phyloP scores from a whole-genome alignment of 2,888 invertebrate species.

The Ornithoptera priamus region DNA sequence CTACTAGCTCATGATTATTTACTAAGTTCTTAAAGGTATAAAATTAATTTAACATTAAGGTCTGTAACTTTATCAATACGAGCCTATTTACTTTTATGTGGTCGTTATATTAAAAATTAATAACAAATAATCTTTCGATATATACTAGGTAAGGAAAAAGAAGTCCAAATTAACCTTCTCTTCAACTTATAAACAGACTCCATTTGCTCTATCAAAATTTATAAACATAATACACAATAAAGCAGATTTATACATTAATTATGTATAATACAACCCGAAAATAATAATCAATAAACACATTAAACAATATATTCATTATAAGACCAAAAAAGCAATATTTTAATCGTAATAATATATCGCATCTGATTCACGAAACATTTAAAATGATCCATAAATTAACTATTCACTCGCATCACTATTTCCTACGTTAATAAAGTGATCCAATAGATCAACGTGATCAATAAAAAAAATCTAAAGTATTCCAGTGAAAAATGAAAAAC shows the following conservation, averaged over 20 bases:
- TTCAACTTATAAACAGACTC: no score
- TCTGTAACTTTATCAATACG: neutral
- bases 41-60: neutral
- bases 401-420: no score
- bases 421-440: neutral
- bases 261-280: no score
- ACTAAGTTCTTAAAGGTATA: neutral
- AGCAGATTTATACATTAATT: no score
- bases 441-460: constrained; percentile 8
- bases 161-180: no score
- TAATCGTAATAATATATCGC: neutral
- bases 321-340: neutral
- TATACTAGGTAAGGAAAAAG: neutral
- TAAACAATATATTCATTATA: neutral
- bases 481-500: constrained; percentile 14
- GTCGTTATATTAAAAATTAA: neutral
- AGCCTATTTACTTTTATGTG: neutral
- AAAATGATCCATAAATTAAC: neutral
- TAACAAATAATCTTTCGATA: neutral
- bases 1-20: constrained; percentile 19
- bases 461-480: constrained; percentile 19
- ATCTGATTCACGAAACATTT: neutral
- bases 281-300: no score
- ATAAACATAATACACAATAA: no score
- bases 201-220: no score